Evolutionary conservation across 2,888 invertebrate genomes (phyloP).

Genomic region (Trichacis sp.): DNA sequence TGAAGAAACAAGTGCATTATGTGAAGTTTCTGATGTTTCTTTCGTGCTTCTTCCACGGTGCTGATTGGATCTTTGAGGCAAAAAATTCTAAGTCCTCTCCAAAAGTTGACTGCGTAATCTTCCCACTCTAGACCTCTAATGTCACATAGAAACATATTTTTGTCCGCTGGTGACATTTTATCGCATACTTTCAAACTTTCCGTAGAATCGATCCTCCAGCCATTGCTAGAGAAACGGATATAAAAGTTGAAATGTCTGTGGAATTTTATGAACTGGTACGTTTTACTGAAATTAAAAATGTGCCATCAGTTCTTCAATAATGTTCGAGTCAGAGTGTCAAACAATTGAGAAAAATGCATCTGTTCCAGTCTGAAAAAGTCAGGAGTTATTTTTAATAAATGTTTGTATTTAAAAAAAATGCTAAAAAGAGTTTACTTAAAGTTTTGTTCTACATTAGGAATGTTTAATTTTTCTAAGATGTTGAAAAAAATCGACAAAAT

Average conservation of each 20-base stretch:
- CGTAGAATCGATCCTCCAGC: conserved; percentile 44
- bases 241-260: background rate
- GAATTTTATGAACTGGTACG: background rate
- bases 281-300: background rate
- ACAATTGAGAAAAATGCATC: too few species aligned
- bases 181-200: conserved; percentile 47
- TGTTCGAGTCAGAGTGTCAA: too few species aligned
- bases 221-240: conserved; percentile 11
- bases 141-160: conserved; percentile 52
- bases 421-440: too few species aligned
- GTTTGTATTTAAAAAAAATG: too few species aligned
- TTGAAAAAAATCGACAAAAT: too few species aligned
- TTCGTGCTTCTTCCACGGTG: conserved; percentile 25
- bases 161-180: conserved; percentile 47
- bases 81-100: conserved; percentile 44
- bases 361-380: too few species aligned
- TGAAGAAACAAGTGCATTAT: conserved; percentile 24
- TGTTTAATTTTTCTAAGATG: too few species aligned
- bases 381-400: too few species aligned
- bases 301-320: too few species aligned
- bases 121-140: conserved; percentile 50
- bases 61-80: conserved; percentile 46
- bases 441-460: too few species aligned
- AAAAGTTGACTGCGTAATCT: conserved; percentile 34
- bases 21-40: conserved; percentile 19